These are phyloP conservation scores for Oegoconia quadripuncta DNA, from an alignment of 2,888 invertebrate genomes.

Conservation along the genomic window DNA sequence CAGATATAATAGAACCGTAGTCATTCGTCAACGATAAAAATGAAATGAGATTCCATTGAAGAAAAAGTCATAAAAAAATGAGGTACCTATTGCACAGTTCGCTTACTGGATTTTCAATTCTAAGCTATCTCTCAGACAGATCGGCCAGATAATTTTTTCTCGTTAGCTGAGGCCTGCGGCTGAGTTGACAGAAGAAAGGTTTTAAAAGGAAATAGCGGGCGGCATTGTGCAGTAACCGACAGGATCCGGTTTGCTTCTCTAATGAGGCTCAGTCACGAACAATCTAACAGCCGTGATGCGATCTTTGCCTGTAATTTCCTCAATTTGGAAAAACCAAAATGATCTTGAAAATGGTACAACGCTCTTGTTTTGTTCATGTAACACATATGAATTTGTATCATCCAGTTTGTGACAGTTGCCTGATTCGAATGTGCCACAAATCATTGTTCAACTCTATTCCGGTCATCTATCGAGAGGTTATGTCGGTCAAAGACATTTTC, in stretches of 20 bases:
- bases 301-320: constrained; percentile 6
- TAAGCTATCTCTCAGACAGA: constrained; percentile 13
- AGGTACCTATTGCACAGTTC: no score
- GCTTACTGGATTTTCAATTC: constrained; percentile 22
- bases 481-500: no score
- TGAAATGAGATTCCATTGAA: no score
- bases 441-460: no score
- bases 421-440: no score
- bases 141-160: constrained; percentile 35
- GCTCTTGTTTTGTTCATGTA: no score
- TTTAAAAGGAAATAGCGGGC: constrained; percentile 44
- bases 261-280: constrained; percentile 61
- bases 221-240: constrained; percentile 57
- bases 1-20: background rate
- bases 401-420: no score
- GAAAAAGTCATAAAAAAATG: no score
- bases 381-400: no score
- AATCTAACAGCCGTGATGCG: constrained; percentile 20
- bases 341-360: background rate
- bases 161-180: constrained; percentile 45
- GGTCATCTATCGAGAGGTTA: no score
- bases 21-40: no score
- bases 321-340: constrained; percentile 3
- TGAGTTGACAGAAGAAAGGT: constrained; percentile 41
- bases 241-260: constrained; percentile 50